Evolutionary conservation across 2,113 vertebrate genomes (phyloP), one percentile per base, ranked within the genome.

Genomic region (Entelurus aequoreus): DNA sequence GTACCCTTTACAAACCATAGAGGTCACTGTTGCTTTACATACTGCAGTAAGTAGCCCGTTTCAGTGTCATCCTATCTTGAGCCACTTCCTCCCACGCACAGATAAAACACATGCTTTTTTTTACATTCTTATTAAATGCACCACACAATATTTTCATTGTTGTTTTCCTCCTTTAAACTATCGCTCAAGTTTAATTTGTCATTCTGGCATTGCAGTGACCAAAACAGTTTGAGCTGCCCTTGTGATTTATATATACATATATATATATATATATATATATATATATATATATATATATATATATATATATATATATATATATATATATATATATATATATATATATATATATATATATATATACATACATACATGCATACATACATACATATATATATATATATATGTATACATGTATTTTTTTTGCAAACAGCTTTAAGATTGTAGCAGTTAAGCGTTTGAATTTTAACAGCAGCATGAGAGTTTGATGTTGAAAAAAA

Each of bases 21-120:
- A 91, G 89, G 90, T 91, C 91, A 87, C 86, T 92, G 81, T 91
- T 91, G 91, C 83, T 87, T 90, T 88, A 91, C 63, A 78, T 80
- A 82, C 84, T 55, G 63, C 65, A 44, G 5, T n/a, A 42, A 50
- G 65, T 28, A 49, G 21, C 48, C 6, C 0, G 4, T 54, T 35
- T 68, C 21, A 7, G 35, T 54, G 67, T 21, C 3, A 28, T 58
- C 60, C 52, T 9, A 68, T 52, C 19, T 57, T 38, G n/a, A 60
- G 5, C 6, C 48, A 13, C 5, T 44, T 53, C 55, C 6, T 1
- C 40, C 42, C 9, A 38, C 15, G 12, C 49, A n/a, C 19, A 54
- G 48, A 65, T 64, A 19, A 42, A 52, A 57, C 5, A 66, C 38
- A 51, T 44, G 42, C 19, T 48, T 16, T 15, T 53, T 53, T 19